Evolutionary conservation across 2,113 vertebrate genomes (phyloP).

Genomic region (Gambusia affinis): DNA sequence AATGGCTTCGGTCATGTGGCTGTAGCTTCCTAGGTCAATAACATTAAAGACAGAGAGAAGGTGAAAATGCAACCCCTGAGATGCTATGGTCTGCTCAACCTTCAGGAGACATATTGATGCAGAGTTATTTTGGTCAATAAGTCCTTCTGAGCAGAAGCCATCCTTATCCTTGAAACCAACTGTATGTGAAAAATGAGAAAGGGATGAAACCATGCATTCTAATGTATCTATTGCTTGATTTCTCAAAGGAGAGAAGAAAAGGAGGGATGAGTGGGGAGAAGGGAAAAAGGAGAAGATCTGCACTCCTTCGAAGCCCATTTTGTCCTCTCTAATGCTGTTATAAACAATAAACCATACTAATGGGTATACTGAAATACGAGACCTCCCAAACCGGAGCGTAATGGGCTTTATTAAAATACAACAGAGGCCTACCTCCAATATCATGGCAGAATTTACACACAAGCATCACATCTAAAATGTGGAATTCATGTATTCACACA

Average conservation of each 20-base stretch:
- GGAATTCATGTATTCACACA: neutral
- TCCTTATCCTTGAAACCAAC: slow-evolving; percentile 78
- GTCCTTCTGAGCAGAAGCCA: slow-evolving; percentile 77
- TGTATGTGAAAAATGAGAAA: slow-evolving; percentile 79
- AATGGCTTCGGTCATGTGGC: slow-evolving; percentile 32
- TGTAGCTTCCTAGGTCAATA: slow-evolving; percentile 62
- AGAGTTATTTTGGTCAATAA: slow-evolving; percentile 83
- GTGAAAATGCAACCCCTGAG: slow-evolving; percentile 73
- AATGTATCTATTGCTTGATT: slow-evolving; percentile 68
- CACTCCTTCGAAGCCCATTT: slow-evolving; percentile 62
- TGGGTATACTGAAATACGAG: slow-evolving; percentile 45
- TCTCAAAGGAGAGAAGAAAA: slow-evolving; percentile 46
- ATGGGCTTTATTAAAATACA: slow-evolving; percentile 52
- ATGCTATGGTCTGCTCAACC: slow-evolving; percentile 69
- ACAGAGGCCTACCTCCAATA: slow-evolving; percentile 42
- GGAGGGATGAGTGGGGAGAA: neutral
- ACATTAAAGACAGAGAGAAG: slow-evolving; percentile 61
- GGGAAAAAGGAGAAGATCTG: slow-evolving; percentile 2
- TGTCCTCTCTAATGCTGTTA: slow-evolving; percentile 58
- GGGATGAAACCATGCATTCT: slow-evolving; percentile 74
- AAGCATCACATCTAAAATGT: slow-evolving; percentile 33
- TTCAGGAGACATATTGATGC: slow-evolving; percentile 80
- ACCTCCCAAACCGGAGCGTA: slow-evolving; percentile 33
- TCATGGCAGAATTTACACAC: slow-evolving; percentile 23
- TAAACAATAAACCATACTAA: slow-evolving; percentile 59